These are phyloP conservation scores for Phengaris arion DNA, from an alignment of 2,888 invertebrate genomes.

Conservation along the genomic window DNA sequence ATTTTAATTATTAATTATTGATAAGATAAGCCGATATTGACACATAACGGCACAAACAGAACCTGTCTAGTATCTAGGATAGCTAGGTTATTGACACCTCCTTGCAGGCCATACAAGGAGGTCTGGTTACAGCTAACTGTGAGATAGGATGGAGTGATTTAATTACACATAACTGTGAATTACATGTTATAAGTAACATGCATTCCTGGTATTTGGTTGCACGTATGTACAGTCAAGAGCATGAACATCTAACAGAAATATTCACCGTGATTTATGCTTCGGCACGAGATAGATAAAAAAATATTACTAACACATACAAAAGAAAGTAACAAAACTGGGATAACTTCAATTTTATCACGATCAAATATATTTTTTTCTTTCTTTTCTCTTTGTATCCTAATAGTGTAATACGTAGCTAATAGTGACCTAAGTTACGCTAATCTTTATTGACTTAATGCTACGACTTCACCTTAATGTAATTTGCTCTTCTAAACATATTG, in stretches of 20 bases:
- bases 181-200: slow-evolving; percentile 6
- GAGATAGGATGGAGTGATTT: slow-evolving; percentile 21
- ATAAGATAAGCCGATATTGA: slow-evolving; percentile 10
- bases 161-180: slow-evolving; percentile 26
- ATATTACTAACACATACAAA: background rate
- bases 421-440: too few relatives aligned
- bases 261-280: background rate
- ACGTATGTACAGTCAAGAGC: background rate
- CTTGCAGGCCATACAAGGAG: slow-evolving; percentile 23
- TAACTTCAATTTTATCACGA: too few relatives aligned
- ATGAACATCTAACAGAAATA: background rate
- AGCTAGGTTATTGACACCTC: slow-evolving; percentile 30
- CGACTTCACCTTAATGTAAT: too few relatives aligned
- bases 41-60: slow-evolving; percentile 22
- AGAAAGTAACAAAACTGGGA: too few relatives aligned
- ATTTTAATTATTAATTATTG: background rate
- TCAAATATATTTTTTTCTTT: too few relatives aligned
- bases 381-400: too few relatives aligned
- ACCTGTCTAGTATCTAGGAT: slow-evolving; percentile 30
- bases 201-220: slow-evolving; percentile 15
- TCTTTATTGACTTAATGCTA: too few relatives aligned
- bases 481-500: too few relatives aligned
- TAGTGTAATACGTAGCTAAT: too few relatives aligned
- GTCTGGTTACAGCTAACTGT: slow-evolving; percentile 25
- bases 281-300: background rate